phyloP scores from a whole-genome alignment of 2,113 vertebrate genomes.

The Nesoenas mayeri region DNA sequence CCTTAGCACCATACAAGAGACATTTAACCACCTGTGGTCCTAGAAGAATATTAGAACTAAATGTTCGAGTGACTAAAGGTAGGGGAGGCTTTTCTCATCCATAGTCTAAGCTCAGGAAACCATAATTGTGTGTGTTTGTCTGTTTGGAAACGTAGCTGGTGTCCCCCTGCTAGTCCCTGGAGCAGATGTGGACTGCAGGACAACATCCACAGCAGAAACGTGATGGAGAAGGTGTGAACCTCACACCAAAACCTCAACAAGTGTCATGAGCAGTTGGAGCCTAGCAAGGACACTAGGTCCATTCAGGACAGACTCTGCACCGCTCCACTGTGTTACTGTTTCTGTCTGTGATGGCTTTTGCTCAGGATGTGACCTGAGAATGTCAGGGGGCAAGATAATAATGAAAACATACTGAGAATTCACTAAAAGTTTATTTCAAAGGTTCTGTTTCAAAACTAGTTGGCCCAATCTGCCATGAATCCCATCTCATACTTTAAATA shows the following conservation, averaged over 20 bases:
- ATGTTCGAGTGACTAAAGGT: neutral
- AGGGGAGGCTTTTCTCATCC: neutral
- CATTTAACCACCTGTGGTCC: neutral
- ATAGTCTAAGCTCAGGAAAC: neutral
- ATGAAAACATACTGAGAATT: neutral
- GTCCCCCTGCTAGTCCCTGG: neutral
- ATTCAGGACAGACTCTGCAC: neutral
- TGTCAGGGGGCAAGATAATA: neutral
- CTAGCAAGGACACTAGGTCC: neutral
- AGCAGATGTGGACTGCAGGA: neutral
- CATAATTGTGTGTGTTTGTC: neutral
- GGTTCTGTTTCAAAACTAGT: neutral
- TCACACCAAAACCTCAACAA: neutral
- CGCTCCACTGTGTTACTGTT: no score
- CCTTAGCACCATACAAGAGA: neutral
- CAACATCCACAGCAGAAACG: neutral
- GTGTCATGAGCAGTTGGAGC: neutral
- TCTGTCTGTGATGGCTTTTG: neutral
- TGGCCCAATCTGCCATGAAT: neutral
- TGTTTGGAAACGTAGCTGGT: neutral
- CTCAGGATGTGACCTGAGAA: neutral
- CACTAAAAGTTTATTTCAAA: neutral
- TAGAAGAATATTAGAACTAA: neutral
- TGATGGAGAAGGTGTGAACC: neutral
- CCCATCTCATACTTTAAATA: neutral